Base-by-base conservation (phyloP, 1,140 invertebrate species). In the Papilio polyxenes region DNA sequence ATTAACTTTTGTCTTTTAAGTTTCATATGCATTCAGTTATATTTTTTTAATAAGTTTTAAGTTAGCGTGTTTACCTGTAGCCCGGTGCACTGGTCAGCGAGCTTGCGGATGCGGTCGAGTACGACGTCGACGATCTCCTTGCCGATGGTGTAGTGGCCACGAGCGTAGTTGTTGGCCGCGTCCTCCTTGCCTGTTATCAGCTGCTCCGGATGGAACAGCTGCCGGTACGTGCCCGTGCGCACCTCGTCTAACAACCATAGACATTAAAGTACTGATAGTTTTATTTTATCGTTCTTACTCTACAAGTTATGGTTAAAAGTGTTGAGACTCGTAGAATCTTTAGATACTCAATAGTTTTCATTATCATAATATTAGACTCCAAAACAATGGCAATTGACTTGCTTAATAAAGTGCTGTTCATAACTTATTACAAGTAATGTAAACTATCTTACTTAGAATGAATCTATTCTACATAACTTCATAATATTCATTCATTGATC, bases 111-210 rank as follows among this genome's bases (percentile, higher is more conserved):
- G 87, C 98, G 97, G 95, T 65, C 62, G 4, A 65, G 62, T 2
- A 65, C 62, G 20, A 65, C 20, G 62, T 65, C 62, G 9, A 65
- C 62, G 62, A 72, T 72, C 13, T 72, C 65, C 65, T 72, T 72
- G 31, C 65, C 65, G 65, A 72, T 72, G 65, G 65, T 72, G 65
- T 72, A 72, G 65, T 72, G 65, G 65, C 65, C 65, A 7, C 65
- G 65, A 0, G 65, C 65, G 31, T 72, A 72, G 65, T 72, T 72
- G 65, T 72, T 72, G 4, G 65, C 10, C 9, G 97, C 97, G 91
- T 98, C 98, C 92, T 98, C 97, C 88, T 97, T 97, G 15, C 97
- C 97, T 69, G 97, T 97, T 90, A 98, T 97, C 80, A 98, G 95
- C 89, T 98, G 97, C 89, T 98, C 97, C 4, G 97, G 97, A 86